phyloP scores from a whole-genome alignment of 2,797 vertebrate species.

The Silurus lanzhouensis region DNA sequence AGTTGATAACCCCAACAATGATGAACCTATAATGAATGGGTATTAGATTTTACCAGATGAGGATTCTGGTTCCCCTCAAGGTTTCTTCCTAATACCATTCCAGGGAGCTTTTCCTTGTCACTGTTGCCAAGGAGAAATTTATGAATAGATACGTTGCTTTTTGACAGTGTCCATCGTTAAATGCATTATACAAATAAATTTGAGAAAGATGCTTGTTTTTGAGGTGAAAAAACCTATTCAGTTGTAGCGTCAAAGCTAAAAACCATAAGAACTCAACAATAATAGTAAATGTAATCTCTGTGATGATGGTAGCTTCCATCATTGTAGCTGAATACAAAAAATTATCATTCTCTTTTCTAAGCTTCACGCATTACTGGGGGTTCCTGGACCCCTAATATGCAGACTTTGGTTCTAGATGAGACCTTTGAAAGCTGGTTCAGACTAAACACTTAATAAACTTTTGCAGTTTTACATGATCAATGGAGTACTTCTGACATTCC shows the following conservation, averaged over 20 bases:
- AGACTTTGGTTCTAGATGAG: background rate
- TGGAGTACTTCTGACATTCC: background rate
- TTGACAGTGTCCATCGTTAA: no score
- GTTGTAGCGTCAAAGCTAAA: background rate
- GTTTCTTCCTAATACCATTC: no score
- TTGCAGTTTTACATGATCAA: background rate
- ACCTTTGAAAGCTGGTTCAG: background rate
- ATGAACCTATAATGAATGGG: no score
- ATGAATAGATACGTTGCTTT: no score
- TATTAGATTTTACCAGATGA: no score
- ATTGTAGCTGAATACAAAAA: background rate
- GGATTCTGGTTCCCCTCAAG: no score
- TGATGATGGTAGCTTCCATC: background rate
- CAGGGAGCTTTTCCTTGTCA: no score
- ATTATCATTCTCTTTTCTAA: background rate
- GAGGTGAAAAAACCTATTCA: background rate
- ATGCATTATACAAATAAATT: no score
- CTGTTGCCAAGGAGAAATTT: no score
- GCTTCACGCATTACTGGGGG: background rate
- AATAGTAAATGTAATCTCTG: background rate
- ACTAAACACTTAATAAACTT: background rate
- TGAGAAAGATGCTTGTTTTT: background rate
- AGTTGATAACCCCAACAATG: no score
- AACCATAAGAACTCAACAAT: background rate
- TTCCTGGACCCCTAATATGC: background rate